Base-by-base conservation (phyloP, 2,113 vertebrate genomes). In the Tragulus kanchil region DNA sequence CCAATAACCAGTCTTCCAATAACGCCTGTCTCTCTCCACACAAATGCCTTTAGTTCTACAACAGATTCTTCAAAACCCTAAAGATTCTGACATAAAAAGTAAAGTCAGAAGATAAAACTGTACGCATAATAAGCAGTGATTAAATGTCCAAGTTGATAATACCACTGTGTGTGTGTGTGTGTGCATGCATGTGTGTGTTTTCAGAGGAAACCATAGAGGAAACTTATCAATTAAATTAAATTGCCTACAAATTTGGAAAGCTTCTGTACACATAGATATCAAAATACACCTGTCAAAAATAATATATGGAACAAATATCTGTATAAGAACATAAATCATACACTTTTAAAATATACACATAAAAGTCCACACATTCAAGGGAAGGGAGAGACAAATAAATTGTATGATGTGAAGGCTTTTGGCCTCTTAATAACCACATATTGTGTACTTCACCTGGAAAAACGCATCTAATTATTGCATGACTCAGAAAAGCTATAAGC, bases 161-260 rank as follows among this genome's bases (percentile, higher is more conserved):
- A 69, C 1, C 2, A 69, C 10, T 13, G 6, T 78, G 0, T 8
- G 9, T 65, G 0, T 10, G 9, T 65, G 0, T 5, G 5, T 65
- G 0, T 8, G 7, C 65, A 0, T 8, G 5, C 56, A 0, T 14
- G 5, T 85, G 0, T 69, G 58, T 88, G n/a, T 64, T 58, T 56
- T 19, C 2, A 6, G 15, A 90, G 3, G 23, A 14, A 50, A 69
- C 14, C 42, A 78, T 19, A 58, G 42, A 50, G 42, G 42, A 64
- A 95, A 75, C 48, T 54, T 3, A 50, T 19, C 64, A 21, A 89
- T 78, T 88, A 83, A 56, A 31, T 93, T 52, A 58, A 75, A 83
- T 8, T 7, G 17, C 6, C 8, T 77, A 85, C 23, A 85, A 50
- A 25, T 88, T 93, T 91, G 85, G 23, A 94, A 86, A 59, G 42